These are phyloP conservation scores for Leptarthrus brevirostris DNA, from an alignment of 2,888 invertebrate genomes.

Conservation along the genomic window DNA sequence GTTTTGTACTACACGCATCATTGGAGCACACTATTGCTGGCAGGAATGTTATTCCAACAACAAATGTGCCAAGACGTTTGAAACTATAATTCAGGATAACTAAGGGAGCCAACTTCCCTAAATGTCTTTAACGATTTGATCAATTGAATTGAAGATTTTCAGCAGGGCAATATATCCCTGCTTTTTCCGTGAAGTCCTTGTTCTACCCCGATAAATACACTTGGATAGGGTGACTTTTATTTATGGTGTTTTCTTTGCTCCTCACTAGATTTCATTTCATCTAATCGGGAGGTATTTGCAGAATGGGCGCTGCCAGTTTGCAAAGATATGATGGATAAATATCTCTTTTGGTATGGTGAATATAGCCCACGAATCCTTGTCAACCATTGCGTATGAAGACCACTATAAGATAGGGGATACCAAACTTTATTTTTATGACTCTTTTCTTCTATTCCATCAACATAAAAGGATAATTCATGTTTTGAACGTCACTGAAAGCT, in stretches of 20 bases:
- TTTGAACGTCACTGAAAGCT: conserved; percentile 19
- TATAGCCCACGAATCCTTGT: background rate
- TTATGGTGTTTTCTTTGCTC: conserved; percentile 48
- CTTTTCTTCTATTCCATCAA: conserved; percentile 48
- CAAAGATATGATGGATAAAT: conserved; percentile 48
- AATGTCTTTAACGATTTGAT: conserved; percentile 52
- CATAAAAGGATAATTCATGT: conserved; percentile 48
- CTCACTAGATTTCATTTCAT: conserved; percentile 41
- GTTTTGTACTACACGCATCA: conserved; percentile 46
- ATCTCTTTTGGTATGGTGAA: conserved; percentile 21
- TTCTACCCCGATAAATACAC: background rate
- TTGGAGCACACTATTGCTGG: conserved; percentile 28
- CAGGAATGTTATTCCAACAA: background rate
- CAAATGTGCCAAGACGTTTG: background rate
- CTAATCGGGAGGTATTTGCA: conserved; percentile 31
- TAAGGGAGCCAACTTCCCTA: conserved; percentile 32
- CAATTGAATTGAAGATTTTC: conserved; percentile 54
- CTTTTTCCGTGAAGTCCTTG: conserved; percentile 6
- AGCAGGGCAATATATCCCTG: conserved; percentile 16
- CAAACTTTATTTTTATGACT: conserved; percentile 31
- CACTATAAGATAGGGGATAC: conserved; percentile 7
- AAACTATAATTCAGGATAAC: conserved; percentile 48
- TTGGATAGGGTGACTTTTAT: conserved; percentile 49
- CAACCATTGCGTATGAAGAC: background rate
- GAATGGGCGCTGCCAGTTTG: conserved; percentile 19